Evolutionary conservation across 2,113 vertebrate genomes (phyloP).

Genomic region (Eulacestoma nigropectus): DNA sequence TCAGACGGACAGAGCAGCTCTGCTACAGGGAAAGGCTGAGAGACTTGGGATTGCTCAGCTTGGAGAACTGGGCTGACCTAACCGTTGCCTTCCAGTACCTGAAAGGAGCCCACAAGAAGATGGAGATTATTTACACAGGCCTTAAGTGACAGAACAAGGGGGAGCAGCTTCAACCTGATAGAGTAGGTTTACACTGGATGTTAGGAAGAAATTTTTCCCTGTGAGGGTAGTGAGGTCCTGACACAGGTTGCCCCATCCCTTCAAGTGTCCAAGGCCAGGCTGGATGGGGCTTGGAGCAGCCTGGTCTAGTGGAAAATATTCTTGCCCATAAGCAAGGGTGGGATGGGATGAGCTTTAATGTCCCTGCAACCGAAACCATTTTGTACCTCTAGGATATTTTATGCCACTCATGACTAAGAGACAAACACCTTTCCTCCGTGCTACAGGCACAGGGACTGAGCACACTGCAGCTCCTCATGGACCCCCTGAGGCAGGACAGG

Average conservation of each 20-base stretch:
- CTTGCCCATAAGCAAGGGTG: neutral
- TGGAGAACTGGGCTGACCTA: neutral
- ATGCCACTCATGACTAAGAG: neutral
- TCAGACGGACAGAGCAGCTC: neutral
- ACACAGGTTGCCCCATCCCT: neutral
- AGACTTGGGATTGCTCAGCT: neutral
- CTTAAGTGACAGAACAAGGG: neutral
- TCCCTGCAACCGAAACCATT: neutral
- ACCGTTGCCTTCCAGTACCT: neutral
- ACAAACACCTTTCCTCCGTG: neutral
- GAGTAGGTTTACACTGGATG: accelerated
- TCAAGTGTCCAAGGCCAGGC: neutral
- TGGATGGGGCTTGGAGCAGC: accelerated
- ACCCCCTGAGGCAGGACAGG: neutral
- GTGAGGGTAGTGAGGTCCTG: accelerated
- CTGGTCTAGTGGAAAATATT: too few species aligned
- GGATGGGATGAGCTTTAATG: neutral
- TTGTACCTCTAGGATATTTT: neutral
- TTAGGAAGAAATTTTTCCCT: neutral
- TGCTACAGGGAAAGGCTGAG: neutral
- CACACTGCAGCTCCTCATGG: neutral
- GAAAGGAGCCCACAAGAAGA: neutral
- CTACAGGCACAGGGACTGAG: too few species aligned
- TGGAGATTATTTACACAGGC: accelerated
- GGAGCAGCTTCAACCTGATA: neutral